Base-by-base conservation (phyloP, 2,113 vertebrate genomes). In the Hippocampus mohnikei region DNA sequence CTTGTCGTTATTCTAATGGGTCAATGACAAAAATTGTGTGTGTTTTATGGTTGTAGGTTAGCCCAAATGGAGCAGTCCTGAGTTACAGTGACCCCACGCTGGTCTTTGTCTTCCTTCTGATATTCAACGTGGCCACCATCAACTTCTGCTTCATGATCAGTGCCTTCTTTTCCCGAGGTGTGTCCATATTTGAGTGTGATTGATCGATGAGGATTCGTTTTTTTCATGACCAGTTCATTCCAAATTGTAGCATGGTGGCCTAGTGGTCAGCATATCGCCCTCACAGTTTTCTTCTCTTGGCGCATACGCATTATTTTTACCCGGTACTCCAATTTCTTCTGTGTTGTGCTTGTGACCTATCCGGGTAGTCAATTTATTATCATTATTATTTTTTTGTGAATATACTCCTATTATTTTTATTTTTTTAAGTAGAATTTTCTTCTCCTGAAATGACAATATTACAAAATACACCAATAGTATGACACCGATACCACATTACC, bases 121-220 rank as follows among this genome's bases (percentile, higher is more conserved):
- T 91, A 67, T 98, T 98, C 72, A 93, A 94, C 1, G 33, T 95
- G 78, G 92, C 97, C 70, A 93, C 97, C 67, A 95, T 99, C 88
- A 95, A 93, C 91, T 99, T 98, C 92, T 96, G 96, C 90, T 98
- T 98, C 90, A 98, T 99, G 96, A 94, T 99, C 90, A 99, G 96
- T 90, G 93, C 94, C 73, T 98, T 98, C 92, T 98, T 99, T 90
- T 97, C 94, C 0, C 92, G 90, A 95, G 97, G 97, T 88, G 66
- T 15, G 73, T 79, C 13, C 55, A 16, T 61, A 1, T 21, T 20
- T 10, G 21, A 2, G 18, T 10, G 3, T 23, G 20, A 23, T n/a
- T 55, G 52, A 23, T 55, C 4, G 21, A 48, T 48, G 16, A 1
- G 7, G 20, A 52, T 52, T 52, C 0, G 21, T 52, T 16, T 44